Conservation (phyloP, 2,888 invertebrate species). For the Chirona hameri region DNA sequence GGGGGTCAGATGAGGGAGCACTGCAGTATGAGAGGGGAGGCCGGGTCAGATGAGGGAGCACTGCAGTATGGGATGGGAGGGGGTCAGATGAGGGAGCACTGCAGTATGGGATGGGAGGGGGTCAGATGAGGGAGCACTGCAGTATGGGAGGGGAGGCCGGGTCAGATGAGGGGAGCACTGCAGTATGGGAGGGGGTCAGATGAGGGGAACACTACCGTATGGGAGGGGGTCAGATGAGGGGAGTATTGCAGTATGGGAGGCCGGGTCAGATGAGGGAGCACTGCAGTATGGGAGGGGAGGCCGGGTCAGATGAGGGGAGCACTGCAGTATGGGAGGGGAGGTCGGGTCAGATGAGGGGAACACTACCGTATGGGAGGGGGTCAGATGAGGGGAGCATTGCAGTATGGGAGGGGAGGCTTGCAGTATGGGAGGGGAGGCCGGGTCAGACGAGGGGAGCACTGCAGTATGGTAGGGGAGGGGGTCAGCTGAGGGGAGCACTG, state of each 20-base stretch:
- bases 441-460: background rate
- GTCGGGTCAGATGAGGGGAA: background rate
- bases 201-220: no score
- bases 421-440: background rate
- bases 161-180: background rate
- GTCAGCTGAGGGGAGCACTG: background rate
- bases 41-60: background rate
- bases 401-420: no score
- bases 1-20: background rate
- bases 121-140: background rate
- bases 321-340: slow-evolving; percentile 52
- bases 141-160: no score
- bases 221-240: background rate
- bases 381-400: background rate
- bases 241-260: background rate
- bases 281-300: background rate
- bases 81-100: no score
- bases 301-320: slow-evolving; percentile 63
- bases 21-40: background rate
- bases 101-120: no score
- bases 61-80: background rate
- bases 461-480: background rate
- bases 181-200: no score
- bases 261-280: background rate
- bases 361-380: background rate